A percentile compares a stretch with the other conserved stretches of the same genome.
These are phyloP conservation scores for Andricus grossulariae DNA, from an alignment of 1,140 invertebrate genomes.

Conservation along the genomic window DNA sequence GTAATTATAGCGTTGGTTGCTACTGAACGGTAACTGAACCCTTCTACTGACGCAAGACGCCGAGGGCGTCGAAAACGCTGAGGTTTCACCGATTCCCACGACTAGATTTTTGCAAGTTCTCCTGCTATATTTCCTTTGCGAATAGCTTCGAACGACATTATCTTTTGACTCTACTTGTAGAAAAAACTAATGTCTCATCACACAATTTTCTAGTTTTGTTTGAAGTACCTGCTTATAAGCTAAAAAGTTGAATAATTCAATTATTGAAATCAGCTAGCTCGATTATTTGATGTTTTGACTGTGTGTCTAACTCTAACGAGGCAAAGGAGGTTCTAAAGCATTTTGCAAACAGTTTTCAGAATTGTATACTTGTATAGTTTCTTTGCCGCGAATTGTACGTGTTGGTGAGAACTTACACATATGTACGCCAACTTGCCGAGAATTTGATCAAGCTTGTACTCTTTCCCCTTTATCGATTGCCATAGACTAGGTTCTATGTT, in stretches of 20 bases:
- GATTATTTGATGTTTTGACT: too few species aligned
- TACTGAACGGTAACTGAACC: conserved; percentile 56
- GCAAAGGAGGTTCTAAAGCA: conserved; percentile 49
- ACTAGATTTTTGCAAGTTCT: background rate
- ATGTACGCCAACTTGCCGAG: too few species aligned
- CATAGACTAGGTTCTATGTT: background rate
- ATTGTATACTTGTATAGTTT: background rate
- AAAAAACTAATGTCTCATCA: background rate
- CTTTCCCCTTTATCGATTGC: background rate
- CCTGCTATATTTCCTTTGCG: background rate
- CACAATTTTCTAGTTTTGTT: too few species aligned
- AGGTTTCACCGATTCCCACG: conserved; percentile 4
- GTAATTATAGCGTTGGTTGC: conserved; percentile 58
- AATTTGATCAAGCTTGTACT: too few species aligned
- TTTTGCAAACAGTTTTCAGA: conserved; percentile 46
- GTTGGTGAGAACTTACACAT: too few species aligned
- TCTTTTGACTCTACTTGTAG: background rate
- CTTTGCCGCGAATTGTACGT: too few species aligned
- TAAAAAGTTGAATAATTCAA: too few species aligned
- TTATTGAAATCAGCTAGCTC: too few species aligned
- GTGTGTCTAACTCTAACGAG: background rate
- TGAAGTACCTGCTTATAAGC: too few species aligned
- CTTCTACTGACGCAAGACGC: conserved; percentile 22
- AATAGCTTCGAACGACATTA: background rate
- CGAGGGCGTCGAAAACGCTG: background rate